These are phyloP conservation scores for Penaeus monodon DNA, from an alignment of 2,888 invertebrate genomes.

Conservation along the genomic window DNA sequence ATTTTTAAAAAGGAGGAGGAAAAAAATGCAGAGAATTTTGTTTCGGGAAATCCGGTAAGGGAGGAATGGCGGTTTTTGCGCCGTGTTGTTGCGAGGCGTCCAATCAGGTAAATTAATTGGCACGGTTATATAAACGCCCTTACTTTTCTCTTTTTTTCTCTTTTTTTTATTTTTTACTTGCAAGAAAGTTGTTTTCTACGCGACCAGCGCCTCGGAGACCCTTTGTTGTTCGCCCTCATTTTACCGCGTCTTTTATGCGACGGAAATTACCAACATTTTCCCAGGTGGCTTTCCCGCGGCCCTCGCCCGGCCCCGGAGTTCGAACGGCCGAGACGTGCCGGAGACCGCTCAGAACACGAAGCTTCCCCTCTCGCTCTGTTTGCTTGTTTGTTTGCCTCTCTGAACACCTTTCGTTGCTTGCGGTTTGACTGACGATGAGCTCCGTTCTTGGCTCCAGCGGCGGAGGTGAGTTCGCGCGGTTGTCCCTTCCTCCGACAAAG, in stretches of 20 bases:
- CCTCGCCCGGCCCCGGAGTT: background rate
- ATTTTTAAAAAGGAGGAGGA: no score
- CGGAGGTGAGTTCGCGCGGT: background rate
- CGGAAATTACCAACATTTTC: slow-evolving; percentile 18
- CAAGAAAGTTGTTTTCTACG: background rate
- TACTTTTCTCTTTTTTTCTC: background rate
- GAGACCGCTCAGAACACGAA: background rate
- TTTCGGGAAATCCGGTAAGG: no score
- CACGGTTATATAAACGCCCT: no score
- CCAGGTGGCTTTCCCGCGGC: slow-evolving; percentile 1
- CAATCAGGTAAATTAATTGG: no score
- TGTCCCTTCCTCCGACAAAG: background rate
- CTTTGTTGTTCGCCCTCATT: slow-evolving; percentile 11
- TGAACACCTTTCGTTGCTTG: no score
- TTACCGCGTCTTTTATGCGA: slow-evolving; percentile 1
- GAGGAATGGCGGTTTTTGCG: no score
- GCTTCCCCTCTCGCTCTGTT: no score
- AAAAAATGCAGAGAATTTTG: no score
- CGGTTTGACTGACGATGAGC: no score
- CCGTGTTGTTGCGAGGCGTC: no score
- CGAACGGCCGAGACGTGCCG: background rate
- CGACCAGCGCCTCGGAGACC: slow-evolving; percentile 6
- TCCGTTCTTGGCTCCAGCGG: no score
- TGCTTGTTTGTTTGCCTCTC: no score
- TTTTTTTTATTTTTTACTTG: background rate